A percentile compares a stretch with the other conserved stretches of the same genome.
Conservation (phyloP, 64 coral and sea anemone genomes). For the Montipora cactus region DNA sequence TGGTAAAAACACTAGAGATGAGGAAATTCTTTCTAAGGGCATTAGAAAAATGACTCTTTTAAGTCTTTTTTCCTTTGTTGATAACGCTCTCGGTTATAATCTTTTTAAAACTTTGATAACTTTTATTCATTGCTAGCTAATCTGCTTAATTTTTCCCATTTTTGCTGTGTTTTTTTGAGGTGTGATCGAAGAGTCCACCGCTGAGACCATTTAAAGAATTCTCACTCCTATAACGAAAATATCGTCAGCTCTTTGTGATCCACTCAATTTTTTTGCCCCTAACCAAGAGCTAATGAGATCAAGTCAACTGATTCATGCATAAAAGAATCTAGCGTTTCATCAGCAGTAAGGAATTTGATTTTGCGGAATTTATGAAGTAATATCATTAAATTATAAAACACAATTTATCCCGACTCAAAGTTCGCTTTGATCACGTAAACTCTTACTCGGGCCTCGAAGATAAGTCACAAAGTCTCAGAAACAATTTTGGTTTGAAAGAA, state of each 20-base stretch:
- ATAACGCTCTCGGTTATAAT: conserved; percentile 34
- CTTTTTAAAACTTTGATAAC: conserved; percentile 39
- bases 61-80: conserved; percentile 30
- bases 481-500: not conserved
- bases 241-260: not conserved
- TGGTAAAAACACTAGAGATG: not conserved
- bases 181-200: not conserved
- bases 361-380: not conserved
- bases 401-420: not conserved
- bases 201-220: not conserved
- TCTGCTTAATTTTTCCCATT: not conserved
- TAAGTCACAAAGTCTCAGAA: not conserved
- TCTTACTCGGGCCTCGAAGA: not conserved
- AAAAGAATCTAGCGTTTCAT: not conserved
- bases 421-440: not conserved
- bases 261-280: not conserved
- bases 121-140: conserved; percentile 49
- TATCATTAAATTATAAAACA: not conserved
- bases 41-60: conserved; percentile 30
- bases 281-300: not conserved
- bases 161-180: not conserved
- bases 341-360: not conserved
- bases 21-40: conserved; percentile 25
- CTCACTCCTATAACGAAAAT: not conserved
- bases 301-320: not conserved